Percentiles rank a stretch among this genome's conserved stretches.
Evolutionary conservation across 2,113 vertebrate species (phyloP).

Genomic region (Phycodurus eques): DNA sequence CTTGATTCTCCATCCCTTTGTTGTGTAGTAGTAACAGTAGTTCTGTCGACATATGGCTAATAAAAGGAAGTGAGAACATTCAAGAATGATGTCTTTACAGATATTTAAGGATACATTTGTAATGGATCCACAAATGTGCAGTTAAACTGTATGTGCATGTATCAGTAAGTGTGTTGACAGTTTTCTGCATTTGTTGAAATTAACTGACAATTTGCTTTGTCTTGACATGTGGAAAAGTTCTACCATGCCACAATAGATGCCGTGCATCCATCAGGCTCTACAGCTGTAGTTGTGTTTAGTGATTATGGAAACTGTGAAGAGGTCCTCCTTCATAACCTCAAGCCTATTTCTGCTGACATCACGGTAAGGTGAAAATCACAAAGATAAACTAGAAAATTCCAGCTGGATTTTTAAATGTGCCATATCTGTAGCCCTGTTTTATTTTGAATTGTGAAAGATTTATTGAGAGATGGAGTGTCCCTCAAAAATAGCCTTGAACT

Average conservation of each 20-base stretch:
- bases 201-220: background rate
- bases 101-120: background rate
- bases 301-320: conserved; percentile 99
- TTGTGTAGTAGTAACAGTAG: too few relatives aligned
- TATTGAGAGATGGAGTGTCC: too few relatives aligned
- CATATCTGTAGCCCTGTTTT: too few relatives aligned
- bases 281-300: conserved; percentile 94
- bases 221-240: conserved; percentile 74
- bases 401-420: background rate
- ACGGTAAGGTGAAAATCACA: conserved; percentile 77
- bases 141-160: too few relatives aligned
- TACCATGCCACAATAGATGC: conserved; percentile 94
- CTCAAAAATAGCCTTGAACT: too few relatives aligned
- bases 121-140: background rate
- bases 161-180: too few relatives aligned
- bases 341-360: conserved; percentile 81
- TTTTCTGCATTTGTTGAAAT: conserved; percentile 3
- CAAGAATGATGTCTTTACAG: background rate
- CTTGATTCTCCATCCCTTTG: background rate
- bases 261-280: conserved; percentile 93
- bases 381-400: background rate
- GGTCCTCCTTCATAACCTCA: conserved; percentile 94
- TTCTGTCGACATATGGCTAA: too few relatives aligned
- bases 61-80: background rate
- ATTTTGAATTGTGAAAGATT: too few relatives aligned